Percentiles rank a stretch among this genome's conserved stretches.
These are phyloP conservation scores for Oconnorella tubifera DNA, from an alignment of 2,888 invertebrate genomes.

Conservation along the genomic window DNA sequence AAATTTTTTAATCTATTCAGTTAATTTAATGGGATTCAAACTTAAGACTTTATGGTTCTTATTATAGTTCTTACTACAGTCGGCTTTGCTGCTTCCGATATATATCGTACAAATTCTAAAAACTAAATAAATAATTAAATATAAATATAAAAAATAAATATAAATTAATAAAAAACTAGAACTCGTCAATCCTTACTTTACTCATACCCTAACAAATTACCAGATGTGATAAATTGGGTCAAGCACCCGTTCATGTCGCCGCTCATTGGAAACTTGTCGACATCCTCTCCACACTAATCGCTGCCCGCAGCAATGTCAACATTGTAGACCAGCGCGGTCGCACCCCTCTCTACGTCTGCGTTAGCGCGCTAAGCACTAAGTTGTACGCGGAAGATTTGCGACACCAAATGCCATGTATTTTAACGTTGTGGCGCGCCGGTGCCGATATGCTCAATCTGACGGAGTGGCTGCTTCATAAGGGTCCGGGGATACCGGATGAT, in stretches of 20 bases:
- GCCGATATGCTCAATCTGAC: conserved; percentile 56
- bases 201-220: too few species aligned
- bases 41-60: too few species aligned
- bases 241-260: conserved; percentile 53
- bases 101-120: too few species aligned
- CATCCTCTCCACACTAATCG: conserved; percentile 47
- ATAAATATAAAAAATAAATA: too few species aligned
- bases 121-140: too few species aligned
- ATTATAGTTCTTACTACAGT: conserved; percentile 10
- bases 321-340: conserved; percentile 48
- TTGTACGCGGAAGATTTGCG: conserved; percentile 54
- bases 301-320: conserved; percentile 46
- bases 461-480: conserved; percentile 55
- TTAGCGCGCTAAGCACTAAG: conserved; percentile 52
- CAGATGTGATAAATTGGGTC: conserved; percentile 51
- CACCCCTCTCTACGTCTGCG: conserved; percentile 53
- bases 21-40: too few species aligned
- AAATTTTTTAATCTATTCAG: too few species aligned
- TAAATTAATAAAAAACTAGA: too few species aligned
- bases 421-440: conserved; percentile 49
- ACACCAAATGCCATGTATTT: conserved; percentile 50
- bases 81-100: too few species aligned
- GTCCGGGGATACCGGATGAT: conserved; percentile 47
- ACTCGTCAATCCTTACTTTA: too few species aligned
- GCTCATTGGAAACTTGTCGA: conserved; percentile 54